Percentiles rank a stretch among this genome's conserved stretches.
Evolutionary conservation across 2,113 vertebrate genomes (phyloP).

Genomic region (Megaleporinus macrocephalus): DNA sequence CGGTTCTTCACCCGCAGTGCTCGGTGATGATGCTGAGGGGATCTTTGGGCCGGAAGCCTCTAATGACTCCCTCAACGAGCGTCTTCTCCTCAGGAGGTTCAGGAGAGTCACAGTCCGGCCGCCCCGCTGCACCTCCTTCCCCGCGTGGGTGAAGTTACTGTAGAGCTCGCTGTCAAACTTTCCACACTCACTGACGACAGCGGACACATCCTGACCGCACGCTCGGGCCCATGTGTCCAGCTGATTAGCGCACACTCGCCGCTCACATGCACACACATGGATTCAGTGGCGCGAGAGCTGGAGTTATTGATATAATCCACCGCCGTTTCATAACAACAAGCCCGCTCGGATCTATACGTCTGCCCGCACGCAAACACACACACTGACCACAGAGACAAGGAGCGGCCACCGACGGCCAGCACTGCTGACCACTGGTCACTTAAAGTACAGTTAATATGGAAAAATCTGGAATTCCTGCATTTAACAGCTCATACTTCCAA

Average conservation of each 20-base stretch:
- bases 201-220: background rate
- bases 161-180: background rate
- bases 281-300: conserved; percentile 64
- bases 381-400: background rate
- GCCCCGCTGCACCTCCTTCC: background rate
- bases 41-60: too few relatives aligned
- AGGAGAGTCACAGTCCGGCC: background rate
- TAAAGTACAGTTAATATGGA: too few relatives aligned
- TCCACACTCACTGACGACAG: background rate
- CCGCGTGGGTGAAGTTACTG: background rate
- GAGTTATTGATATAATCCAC: conserved; percentile 66
- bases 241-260: conserved; percentile 14
- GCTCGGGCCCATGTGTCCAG: conserved; percentile 33
- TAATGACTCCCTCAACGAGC: too few relatives aligned
- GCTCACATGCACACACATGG: conserved; percentile 51
- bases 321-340: conserved; percentile 63
- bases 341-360: conserved; percentile 35
- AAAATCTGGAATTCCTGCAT: too few relatives aligned
- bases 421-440: background rate
- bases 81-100: too few relatives aligned
- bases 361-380: conserved; percentile 45
- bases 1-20: too few relatives aligned
- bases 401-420: background rate
- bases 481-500: too few relatives aligned
- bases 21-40: too few relatives aligned